phyloP scores from a whole-genome alignment of 2,113 vertebrate genomes.

The Plecturocebus donacophilus region DNA sequence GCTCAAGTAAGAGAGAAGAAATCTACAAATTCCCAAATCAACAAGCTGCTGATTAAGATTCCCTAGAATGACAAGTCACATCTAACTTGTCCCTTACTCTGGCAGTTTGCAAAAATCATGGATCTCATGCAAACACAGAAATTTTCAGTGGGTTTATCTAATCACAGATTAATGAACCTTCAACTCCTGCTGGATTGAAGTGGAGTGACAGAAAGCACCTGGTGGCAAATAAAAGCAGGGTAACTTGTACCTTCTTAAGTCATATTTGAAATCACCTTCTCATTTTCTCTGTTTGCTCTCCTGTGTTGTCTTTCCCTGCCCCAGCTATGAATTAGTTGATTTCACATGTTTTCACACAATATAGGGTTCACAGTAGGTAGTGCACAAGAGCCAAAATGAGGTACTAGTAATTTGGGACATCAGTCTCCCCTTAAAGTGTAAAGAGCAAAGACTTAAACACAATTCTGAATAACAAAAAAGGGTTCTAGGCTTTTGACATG shows the following conservation, averaged over 20 bases:
- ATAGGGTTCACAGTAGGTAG: background rate
- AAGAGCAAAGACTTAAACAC: background rate
- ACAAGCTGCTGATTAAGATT: constrained; percentile 14
- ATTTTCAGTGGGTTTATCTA: background rate
- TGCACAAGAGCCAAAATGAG: background rate
- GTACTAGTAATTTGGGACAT: background rate
- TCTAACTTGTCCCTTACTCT: background rate
- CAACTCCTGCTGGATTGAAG: background rate
- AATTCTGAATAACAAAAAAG: background rate
- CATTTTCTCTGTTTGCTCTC: background rate
- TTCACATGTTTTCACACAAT: background rate
- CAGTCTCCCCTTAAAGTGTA: background rate
- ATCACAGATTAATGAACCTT: background rate
- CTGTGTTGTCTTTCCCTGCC: background rate
- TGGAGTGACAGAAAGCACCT: background rate
- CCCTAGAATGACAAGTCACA: background rate
- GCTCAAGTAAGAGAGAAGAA: background rate
- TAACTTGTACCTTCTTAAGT: background rate
- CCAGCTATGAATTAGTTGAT: background rate
- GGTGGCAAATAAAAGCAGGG: background rate
- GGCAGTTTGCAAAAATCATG: background rate
- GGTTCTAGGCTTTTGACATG: background rate
- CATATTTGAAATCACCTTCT: background rate
- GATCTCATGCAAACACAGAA: background rate
- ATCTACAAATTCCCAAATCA: background rate